Evolutionary conservation across 2,888 invertebrate species (phyloP), one percentile per base, ranked within the genome.

Genomic region (Drosophila kambysellisi): DNA sequence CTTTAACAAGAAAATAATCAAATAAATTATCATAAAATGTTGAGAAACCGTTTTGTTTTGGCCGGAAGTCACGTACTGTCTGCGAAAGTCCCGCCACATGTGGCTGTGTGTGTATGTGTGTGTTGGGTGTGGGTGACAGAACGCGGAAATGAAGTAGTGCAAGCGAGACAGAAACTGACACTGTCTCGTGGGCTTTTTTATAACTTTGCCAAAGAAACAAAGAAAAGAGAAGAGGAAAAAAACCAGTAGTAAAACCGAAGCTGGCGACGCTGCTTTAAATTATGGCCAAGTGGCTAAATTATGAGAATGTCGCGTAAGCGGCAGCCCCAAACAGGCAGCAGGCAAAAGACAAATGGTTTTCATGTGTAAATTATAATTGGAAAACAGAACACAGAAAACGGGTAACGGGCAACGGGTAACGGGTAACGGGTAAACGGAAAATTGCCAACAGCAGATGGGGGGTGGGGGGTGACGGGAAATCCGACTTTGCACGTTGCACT

Each of bases 1-100:
- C 86, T 87, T 90, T 87, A 90, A 87, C 88, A 87, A 88, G 87
- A 90, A 87, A 88, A 87, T 87, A 87, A 87, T 87, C 88, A 90
- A 90, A 87, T 87, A 90, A 90, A 87, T 87, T 87, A 87, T 87
- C 88, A 87, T 87, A 87, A 87, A 86, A 79, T 85, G 90, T 78
- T 88, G 79, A 77, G 81, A 79, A 87, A 85, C 86, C 86, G 83
- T 87, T 87, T 86, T 87, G 87, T 87, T 88, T 86, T 87, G 87
- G 87, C 90, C 87, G 87, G 90, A 87, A 87, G 87, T 88, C 87
- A 87, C 90, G 87, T 90, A 86, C 86, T 83, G 90, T 83, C 87
- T 88, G 81, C 81, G 70, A 58, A 50, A 58, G 70, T 60, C 46
- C 30, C 71, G 39, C 66, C 83, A 77, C 70, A 76, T 76, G 70